Conservation (phyloP, 2,888 invertebrate genomes). For the Scaptomyza tumidula region DNA sequence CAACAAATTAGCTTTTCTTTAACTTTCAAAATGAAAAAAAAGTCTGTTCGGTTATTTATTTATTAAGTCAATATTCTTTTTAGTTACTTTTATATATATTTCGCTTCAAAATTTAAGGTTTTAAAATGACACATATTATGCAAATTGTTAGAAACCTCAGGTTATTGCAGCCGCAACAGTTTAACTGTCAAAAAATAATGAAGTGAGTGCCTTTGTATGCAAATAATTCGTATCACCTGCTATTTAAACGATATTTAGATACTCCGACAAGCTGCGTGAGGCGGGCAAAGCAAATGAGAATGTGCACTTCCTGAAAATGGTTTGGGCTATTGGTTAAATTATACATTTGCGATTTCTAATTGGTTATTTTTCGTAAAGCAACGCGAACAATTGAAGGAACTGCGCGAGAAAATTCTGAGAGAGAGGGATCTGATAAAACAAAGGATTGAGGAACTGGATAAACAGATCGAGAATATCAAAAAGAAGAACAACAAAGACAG, state of each 20-base stretch:
- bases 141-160: slow-evolving; percentile 12
- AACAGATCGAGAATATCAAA: slow-evolving; percentile 37
- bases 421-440: slow-evolving; percentile 27
- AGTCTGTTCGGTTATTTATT: neutral
- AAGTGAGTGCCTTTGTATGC: slow-evolving; percentile 26
- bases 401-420: slow-evolving; percentile 49
- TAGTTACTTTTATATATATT: slow-evolving; percentile 5
- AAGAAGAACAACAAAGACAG: slow-evolving; percentile 24
- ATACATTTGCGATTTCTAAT: slow-evolving; percentile 11
- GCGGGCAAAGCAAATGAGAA: slow-evolving; percentile 61
- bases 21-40: slow-evolving; percentile 16
- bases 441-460: slow-evolving; percentile 34
- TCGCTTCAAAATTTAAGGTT: slow-evolving; percentile 32
- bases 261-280: slow-evolving; percentile 30
- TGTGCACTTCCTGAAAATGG: slow-evolving; percentile 51
- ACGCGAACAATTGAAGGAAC: slow-evolving; percentile 45
- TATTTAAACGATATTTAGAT: slow-evolving; percentile 12
- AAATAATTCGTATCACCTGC: neutral
- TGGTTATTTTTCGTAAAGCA: slow-evolving; percentile 34
- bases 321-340: neutral
- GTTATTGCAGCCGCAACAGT: slow-evolving; percentile 29
- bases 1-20: slow-evolving; percentile 18
- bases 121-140: slow-evolving; percentile 26
- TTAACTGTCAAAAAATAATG: slow-evolving; percentile 21
- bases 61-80: neutral